Base-by-base conservation (phyloP, 1,140 invertebrate species). In the Idris sp. region DNA sequence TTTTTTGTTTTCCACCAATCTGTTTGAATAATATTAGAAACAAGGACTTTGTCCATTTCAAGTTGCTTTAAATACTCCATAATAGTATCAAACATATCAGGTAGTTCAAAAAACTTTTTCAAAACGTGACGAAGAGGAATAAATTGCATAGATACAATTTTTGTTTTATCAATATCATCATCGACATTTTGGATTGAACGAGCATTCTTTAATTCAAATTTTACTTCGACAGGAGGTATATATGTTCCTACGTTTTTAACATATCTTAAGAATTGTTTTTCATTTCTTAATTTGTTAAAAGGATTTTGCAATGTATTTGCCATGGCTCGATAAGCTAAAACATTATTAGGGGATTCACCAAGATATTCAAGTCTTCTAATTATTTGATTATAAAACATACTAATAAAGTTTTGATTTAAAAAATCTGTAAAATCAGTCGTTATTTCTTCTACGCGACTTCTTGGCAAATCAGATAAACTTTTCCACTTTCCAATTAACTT, bases 71-170 rank as follows among this genome's bases (percentile, higher is more conserved):
- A 14, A 11, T 41, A 15, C 15, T 43, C 8, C 4, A 64, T 38
- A 33, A 40, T 44, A 25, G 10, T 53, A 25, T 53, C 2, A 7
- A 64, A 44, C 18, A 44, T 35, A 1, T 15, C 61, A 4, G 48
- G 38, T 35, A 64, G 33, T 44, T 64, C 48, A 53, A 64, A 53
- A 53, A 64, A 64, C 10, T 16, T 13, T 40, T 44, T 53, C n/a
- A 53, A 53, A 10, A 18, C 14, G 5, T 44, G 13, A 7, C 46
- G 8, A 14, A 64, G 7, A 2, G 36, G 48, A 28, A 44, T 28
- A 30, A 51, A 41, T 18, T 64, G 16, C 26, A 16, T 36, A 18
- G 18, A 46, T 31, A 14, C 28, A 9, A 2, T 6, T 10, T 10
- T 44, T 6, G n/a, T n/a, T n/a, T 41, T 4, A 3, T 18, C n/a